Percentiles rank a stretch among this genome's conserved stretches.
Conservation (phyloP, 2,113 vertebrate genomes). For the Caranx melampygus region DNA sequence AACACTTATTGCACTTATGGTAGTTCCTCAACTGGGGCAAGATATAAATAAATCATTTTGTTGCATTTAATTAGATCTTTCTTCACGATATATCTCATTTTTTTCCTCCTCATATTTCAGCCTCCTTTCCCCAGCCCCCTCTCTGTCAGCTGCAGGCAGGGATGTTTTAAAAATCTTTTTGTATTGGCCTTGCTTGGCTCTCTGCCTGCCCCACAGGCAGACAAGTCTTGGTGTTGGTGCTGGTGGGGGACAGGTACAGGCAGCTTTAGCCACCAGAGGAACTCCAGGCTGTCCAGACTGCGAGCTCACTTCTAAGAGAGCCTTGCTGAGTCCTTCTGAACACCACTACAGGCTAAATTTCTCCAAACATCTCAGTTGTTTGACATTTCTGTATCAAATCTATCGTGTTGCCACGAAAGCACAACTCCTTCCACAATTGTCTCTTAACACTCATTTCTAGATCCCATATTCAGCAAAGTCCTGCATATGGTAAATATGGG, state of each 20-base stretch:
- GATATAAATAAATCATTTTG: slow-evolving; percentile 43
- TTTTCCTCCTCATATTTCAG: slow-evolving; percentile 34
- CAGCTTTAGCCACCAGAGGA: slow-evolving; percentile 59
- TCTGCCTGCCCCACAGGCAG: slow-evolving; percentile 61
- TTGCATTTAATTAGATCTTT: slow-evolving; percentile 36
- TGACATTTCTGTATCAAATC: slow-evolving; percentile 20
- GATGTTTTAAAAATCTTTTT: slow-evolving; percentile 55
- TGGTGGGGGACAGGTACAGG: background rate
- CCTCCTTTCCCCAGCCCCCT: background rate
- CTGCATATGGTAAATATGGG: slow-evolving; percentile 17
- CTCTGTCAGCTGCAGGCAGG: slow-evolving; percentile 40
- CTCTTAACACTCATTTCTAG: background rate
- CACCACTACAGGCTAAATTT: slow-evolving; percentile 46
- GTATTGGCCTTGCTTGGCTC: slow-evolving; percentile 58
- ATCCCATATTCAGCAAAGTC: background rate
- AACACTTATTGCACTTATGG: slow-evolving; percentile 36
- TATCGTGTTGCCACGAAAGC: background rate
- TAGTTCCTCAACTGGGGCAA: background rate
- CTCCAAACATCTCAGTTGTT: slow-evolving; percentile 23
- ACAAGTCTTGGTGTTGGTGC: slow-evolving; percentile 10
- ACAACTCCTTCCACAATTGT: background rate
- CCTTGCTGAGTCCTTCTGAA: slow-evolving; percentile 38
- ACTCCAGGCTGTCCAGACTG: slow-evolving; percentile 66
- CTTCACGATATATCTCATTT: slow-evolving; percentile 13
- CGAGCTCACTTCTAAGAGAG: slow-evolving; percentile 44